Percentiles rank a stretch among this genome's conserved stretches.
These are phyloP conservation scores for Chymomyza costata DNA, from an alignment of 1,140 invertebrate genomes.

Conservation along the genomic window DNA sequence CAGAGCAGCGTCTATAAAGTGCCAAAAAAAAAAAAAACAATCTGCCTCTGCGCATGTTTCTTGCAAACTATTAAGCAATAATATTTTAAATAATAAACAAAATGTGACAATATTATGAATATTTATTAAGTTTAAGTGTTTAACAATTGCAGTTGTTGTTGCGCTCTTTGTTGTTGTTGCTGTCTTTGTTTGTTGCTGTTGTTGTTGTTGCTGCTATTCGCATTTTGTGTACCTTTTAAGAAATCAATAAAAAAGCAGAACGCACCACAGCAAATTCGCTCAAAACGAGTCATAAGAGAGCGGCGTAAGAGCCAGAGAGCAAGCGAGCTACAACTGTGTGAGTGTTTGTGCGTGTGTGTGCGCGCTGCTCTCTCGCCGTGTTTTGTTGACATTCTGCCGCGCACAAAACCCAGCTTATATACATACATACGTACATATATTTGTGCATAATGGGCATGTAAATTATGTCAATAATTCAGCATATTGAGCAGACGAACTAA, in stretches of 20 bases:
- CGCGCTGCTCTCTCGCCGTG: conserved; percentile 22
- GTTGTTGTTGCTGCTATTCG: conserved; percentile 64
- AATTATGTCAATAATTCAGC: conserved; percentile 55
- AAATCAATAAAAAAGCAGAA: conserved; percentile 70
- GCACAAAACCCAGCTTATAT: conserved; percentile 20
- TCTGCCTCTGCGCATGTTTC: too few relatives aligned
- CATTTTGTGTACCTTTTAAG: conserved; percentile 74
- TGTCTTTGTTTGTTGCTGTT: conserved; percentile 47
- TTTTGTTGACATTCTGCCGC: conserved; percentile 66
- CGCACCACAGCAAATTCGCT: conserved; percentile 54
- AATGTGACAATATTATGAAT: conserved; percentile 8
- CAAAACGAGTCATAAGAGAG: conserved; percentile 54
- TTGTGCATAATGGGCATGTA: conserved; percentile 3
- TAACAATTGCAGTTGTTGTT: conserved; percentile 22
- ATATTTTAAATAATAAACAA: too few relatives aligned
- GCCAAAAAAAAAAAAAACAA: too few relatives aligned
- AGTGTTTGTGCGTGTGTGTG: too few relatives aligned
- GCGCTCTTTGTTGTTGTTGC: conserved; percentile 43
- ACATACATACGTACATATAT: too few relatives aligned
- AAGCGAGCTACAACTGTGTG: too few relatives aligned
- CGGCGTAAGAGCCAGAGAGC: conserved; percentile 4
- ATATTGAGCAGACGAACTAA: conserved; percentile 38
- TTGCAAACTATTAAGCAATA: too few relatives aligned
- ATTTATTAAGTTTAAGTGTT: conserved; percentile 16
- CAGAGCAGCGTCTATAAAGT: too few relatives aligned